Evolutionary conservation across 2,888 invertebrate genomes (phyloP), one percentile per base, ranked within the genome.

Genomic region (Saturnia pavonia): DNA sequence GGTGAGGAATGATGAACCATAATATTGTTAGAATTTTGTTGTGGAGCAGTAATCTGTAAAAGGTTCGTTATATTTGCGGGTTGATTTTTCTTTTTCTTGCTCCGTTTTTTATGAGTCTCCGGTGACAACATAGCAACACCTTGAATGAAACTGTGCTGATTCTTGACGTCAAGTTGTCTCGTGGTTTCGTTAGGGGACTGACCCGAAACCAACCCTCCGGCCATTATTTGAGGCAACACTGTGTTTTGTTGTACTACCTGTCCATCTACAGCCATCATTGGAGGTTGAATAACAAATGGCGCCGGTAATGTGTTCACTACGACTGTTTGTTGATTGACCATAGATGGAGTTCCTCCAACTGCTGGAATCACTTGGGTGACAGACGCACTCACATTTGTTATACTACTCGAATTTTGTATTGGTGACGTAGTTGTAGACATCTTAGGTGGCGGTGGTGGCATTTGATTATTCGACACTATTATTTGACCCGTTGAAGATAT

Each of bases 291-390:
- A 9, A 97, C 96, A 77, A 97, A 96, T 0, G 97, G 97, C 25
- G 96, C 94, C 68, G 96, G 96, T 74, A 97, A 89, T 0, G 97
- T 96, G 82, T 98, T 98, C 1, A 98, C 96, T 8, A 98, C 95
- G 0, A 97, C 97, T 0, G 97, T 96, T 43, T 96, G 96, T 82
- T 96, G 97, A 43, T 96, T 96, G 2, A 97, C 94, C 25, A 97
- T 95, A 7, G 96, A 95, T 77, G 95, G 96, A 1, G 95, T 94
- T 1, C 95, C 94, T 0, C 94, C 95, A 0, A 95, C 95, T 0
- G 95, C 95, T 1, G 96, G 95, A 57, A 96, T 95, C 0, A 96
- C 95, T 85, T 96, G 96, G 14, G 95, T 94, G 11, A 96, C 94
- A 0, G 96, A 94, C 0, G 95, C 95, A 0, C 95, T 95, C 1